Conservation (phyloP, 2,113 vertebrate genomes). For the Rhinogobius similis region DNA sequence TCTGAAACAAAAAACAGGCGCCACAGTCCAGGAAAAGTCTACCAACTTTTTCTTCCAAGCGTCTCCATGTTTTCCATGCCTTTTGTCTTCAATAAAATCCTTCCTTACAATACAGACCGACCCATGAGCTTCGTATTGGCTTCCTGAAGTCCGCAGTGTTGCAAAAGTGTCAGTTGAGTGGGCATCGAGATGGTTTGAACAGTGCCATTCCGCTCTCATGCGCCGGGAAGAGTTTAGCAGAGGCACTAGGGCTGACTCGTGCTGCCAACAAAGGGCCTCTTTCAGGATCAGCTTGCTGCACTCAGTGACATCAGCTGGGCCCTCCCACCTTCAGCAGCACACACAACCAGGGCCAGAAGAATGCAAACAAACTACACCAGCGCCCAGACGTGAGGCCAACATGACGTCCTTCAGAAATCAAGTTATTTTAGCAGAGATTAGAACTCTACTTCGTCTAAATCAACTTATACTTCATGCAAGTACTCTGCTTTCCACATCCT, state of each 20-base stretch:
- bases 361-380: constrained; percentile 45
- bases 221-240: constrained; percentile 57
- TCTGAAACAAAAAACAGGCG: constrained; percentile 34
- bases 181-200: constrained; percentile 45
- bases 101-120: constrained; percentile 2
- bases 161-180: constrained; percentile 56
- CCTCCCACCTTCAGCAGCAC: constrained; percentile 82
- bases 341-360: constrained; percentile 57
- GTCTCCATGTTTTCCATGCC: constrained; percentile 69
- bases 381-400: constrained; percentile 15
- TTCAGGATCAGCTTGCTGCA: constrained; percentile 82
- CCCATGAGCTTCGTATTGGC: constrained; percentile 10
- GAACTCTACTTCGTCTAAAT: constrained; percentile 4
- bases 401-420: constrained; percentile 23
- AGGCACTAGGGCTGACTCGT: constrained; percentile 76
- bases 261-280: constrained; percentile 95
- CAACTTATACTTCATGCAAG: no score
- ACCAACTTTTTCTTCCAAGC: constrained; percentile 63
- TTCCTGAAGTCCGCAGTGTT: not conserved
- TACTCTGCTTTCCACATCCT: no score
- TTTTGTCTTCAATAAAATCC: constrained; percentile 39
- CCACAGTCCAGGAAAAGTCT: constrained; percentile 49
- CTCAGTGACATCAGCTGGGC: constrained; percentile 87
- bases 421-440: not conserved
- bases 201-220: constrained; percentile 68